Percentiles rank a stretch among this genome's conserved stretches.
phyloP scores from a whole-genome alignment of 2,113 vertebrate genomes.

The Serinus canaria region DNA sequence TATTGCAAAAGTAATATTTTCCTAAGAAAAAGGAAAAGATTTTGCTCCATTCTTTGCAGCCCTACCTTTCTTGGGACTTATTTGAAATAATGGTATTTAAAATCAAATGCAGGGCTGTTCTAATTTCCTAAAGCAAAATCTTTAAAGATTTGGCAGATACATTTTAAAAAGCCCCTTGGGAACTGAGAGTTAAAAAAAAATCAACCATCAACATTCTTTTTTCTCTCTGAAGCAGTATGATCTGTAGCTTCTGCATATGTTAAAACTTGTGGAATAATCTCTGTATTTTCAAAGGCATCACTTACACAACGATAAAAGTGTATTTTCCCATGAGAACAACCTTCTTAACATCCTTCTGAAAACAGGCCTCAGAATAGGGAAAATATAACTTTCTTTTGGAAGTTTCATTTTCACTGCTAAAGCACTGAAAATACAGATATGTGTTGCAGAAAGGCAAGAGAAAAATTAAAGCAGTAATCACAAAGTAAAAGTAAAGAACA shows the following conservation, averaged over 20 bases:
- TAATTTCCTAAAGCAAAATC: constrained; percentile 43
- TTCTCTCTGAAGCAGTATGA: not conserved
- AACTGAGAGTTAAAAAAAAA: not conserved
- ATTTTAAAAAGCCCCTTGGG: not conserved
- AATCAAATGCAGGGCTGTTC: not conserved
- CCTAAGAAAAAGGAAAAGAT: constrained; percentile 5
- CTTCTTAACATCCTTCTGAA: not conserved
- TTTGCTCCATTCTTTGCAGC: not conserved
- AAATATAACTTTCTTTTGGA: not conserved
- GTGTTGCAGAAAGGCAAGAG: not conserved
- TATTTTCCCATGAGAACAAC: not conserved
- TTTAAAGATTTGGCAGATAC: not conserved
- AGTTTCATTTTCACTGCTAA: not conserved
- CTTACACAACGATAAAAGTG: not conserved
- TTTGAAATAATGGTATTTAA: constrained; percentile 26
- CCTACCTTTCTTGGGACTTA: constrained; percentile 6
- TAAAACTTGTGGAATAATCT: constrained; percentile 16
- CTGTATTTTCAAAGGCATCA: constrained; percentile 43
- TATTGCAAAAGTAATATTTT: not conserved
- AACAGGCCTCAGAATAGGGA: not conserved
- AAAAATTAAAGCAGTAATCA: not conserved
- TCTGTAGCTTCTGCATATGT: constrained; percentile 2
- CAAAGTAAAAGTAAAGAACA: not conserved
- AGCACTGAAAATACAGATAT: not conserved
- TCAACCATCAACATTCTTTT: not conserved